Evolutionary conservation across 2,888 invertebrate genomes (phyloP).

Genomic region (Neria commutata): DNA sequence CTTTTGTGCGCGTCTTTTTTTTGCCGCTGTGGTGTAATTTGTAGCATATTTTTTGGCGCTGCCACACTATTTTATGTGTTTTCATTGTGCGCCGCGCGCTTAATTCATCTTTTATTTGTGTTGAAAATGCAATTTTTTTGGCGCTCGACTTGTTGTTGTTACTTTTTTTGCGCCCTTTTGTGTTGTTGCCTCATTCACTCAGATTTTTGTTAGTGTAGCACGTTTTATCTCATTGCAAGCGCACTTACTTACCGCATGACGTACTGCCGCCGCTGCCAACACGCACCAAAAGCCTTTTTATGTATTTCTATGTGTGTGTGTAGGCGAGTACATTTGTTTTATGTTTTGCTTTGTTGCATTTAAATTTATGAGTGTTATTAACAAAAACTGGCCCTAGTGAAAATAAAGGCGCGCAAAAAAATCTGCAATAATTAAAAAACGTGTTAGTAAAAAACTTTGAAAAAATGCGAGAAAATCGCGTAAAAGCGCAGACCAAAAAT

Average conservation of each 20-base stretch:
- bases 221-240: background rate
- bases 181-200: background rate
- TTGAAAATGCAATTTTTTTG: too few species aligned
- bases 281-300: background rate
- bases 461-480: background rate
- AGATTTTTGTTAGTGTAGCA: background rate
- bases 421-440: background rate
- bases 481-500: background rate
- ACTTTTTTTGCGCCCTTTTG: background rate
- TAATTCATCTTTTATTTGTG: slow-evolving; percentile 2
- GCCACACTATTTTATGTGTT: background rate
- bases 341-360: background rate
- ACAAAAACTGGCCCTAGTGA: background rate
- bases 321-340: background rate
- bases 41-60: background rate
- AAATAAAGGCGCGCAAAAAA: background rate
- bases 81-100: background rate
- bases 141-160: too few species aligned
- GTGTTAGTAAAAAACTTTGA: background rate
- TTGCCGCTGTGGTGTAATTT: too few species aligned
- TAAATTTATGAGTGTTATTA: slow-evolving; percentile 4
- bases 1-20: too few species aligned
- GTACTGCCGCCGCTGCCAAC: background rate
- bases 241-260: background rate
- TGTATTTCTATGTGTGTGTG: background rate